phyloP scores from a whole-genome alignment of 2,113 vertebrate species.

The Triplophysa rosa region DNA sequence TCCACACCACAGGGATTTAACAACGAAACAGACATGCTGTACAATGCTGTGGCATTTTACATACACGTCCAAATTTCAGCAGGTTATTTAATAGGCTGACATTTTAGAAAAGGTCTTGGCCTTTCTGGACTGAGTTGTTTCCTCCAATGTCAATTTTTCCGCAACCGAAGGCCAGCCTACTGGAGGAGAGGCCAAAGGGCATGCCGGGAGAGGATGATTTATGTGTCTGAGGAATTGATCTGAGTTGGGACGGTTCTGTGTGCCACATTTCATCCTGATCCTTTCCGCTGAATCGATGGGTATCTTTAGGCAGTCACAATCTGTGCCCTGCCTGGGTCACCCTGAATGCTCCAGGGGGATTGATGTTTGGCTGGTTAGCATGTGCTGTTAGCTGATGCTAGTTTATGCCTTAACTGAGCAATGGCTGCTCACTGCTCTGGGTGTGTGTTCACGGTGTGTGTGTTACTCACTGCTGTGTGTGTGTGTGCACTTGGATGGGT shows the following conservation, averaged over 20 bases:
- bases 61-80: constrained; percentile 65
- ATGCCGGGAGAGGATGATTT: constrained; percentile 30
- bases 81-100: constrained; percentile 71
- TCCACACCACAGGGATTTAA: constrained; percentile 11
- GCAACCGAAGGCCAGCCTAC: constrained; percentile 34
- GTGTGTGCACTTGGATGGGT: no score
- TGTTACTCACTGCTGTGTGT: no score
- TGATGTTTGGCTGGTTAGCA: neutral
- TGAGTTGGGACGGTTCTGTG: constrained; percentile 55
- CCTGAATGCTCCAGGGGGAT: neutral
- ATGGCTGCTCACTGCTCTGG: no score
- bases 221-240: constrained; percentile 58
- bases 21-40: constrained; percentile 52
- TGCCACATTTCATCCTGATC: constrained; percentile 59
- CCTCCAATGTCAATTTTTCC: constrained; percentile 65
- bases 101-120: constrained; percentile 76
- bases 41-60: constrained; percentile 69
- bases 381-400: neutral
- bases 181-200: constrained; percentile 25
- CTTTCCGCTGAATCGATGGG: constrained; percentile 56
- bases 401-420: neutral
- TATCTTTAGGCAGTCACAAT: constrained; percentile 42
- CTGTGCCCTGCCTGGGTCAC: constrained; percentile 48
- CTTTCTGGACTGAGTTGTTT: constrained; percentile 71
- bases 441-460: no score